Evolutionary conservation across 2,888 invertebrate species (phyloP), one percentile per base, ranked within the genome.

Genomic region (Hydriomena furcata): DNA sequence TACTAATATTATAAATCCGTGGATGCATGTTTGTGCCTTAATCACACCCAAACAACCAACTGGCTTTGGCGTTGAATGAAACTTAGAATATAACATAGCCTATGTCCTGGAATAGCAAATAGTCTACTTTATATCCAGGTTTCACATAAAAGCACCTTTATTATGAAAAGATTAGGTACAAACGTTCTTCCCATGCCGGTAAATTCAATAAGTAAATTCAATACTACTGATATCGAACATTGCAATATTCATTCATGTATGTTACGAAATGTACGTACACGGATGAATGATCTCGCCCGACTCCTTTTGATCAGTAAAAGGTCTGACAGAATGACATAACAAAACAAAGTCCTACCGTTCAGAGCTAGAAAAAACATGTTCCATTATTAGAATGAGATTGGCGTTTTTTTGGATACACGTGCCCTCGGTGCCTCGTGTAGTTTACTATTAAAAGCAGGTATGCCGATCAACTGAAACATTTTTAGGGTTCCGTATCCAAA

Each of bases 301-400:
- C 40, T 53, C 49, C 49, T 36, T 52, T 32, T 36, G 37, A 36
- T 30, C 36, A 34, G 48, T 17, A 28, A 47, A 47, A 49, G 25
- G 34, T 31, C 32, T 41, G 40, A 40, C 43, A 40, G 47, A 27
- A 25, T 41, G 21, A 34, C 41, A 32, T 40, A 17, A 47, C 47
- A 43, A 47, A 43, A 42, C 42, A 21, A 44, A 11, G 21, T 20
- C 17, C 37, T 20, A 25, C 34, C 13, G 42, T 35, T 44, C 35
- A 41, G 31, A 25, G 41, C 8, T 17, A 37, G 25, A 37, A 49
- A 49, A 43, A 42, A 49, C 13, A 17, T 34, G 43, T 10, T 43
- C 24, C 28, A 17, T 23, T 37, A 20, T 31, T 31, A 46, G 24
- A 5, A 7, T 23, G 31, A 34, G 32, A 35, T 21, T 36, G 13